phyloP scores from a whole-genome alignment of 2,113 vertebrate species.

The Spea bombifrons region DNA sequence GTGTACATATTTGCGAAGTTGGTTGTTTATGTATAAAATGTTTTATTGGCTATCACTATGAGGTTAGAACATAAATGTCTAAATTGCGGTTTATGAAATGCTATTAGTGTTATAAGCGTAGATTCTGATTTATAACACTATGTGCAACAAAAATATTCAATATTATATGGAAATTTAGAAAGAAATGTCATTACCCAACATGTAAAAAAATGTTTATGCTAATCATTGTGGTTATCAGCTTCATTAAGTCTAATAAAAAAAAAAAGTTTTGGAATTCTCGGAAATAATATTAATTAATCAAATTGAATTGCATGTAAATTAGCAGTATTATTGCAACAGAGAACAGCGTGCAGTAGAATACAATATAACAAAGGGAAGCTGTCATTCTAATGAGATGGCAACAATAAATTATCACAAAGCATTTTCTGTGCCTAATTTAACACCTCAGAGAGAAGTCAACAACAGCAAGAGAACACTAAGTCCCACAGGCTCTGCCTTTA shows the following conservation, averaged over 20 bases:
- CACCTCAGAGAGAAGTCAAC: slow-evolving; percentile 46
- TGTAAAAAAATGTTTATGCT: no score
- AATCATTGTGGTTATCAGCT: neutral
- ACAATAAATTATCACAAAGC: slow-evolving; percentile 47
- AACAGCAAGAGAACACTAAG: slow-evolving; percentile 47
- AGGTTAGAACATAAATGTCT: no score
- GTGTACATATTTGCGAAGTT: no score
- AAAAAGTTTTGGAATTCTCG: neutral
- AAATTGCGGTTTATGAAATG: no score
- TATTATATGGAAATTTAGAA: no score
- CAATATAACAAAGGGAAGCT: slow-evolving; percentile 38
- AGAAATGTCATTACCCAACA: no score
- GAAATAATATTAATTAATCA: neutral
- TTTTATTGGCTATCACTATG: no score
- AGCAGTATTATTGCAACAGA: slow-evolving; percentile 32
- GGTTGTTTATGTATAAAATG: no score
- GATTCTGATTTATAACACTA: no score
- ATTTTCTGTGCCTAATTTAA: slow-evolving; percentile 47
- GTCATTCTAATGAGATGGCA: slow-evolving; percentile 38
- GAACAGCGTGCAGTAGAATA: slow-evolving; percentile 30
- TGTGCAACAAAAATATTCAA: no score
- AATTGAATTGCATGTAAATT: slow-evolving; percentile 32
- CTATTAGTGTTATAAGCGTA: no score
- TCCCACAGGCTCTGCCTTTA: slow-evolving; percentile 44
- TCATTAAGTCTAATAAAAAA: neutral